These are phyloP conservation scores for Odontesthes bonariensis DNA, from an alignment of 2,113 vertebrate genomes.

Conservation along the genomic window DNA sequence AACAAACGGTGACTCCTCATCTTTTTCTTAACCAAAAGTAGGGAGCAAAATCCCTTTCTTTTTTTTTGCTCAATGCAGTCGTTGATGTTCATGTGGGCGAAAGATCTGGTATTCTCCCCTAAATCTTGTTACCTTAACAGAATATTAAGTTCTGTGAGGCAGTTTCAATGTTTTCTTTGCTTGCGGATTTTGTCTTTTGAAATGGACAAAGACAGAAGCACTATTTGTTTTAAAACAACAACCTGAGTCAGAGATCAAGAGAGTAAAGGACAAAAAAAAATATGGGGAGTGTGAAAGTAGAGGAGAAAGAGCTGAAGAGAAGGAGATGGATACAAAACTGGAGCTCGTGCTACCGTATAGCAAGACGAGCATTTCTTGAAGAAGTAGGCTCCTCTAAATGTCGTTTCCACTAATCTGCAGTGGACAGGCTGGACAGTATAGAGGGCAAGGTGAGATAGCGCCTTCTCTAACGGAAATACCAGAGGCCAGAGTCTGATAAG, in stretches of 20 bases:
- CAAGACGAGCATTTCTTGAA: constrained; percentile 2
- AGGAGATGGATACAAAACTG: neutral
- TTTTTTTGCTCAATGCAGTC: no score
- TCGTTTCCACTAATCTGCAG: constrained; percentile 59
- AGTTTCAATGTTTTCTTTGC: neutral
- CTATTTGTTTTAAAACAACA: neutral
- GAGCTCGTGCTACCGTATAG: neutral
- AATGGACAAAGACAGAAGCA: neutral
- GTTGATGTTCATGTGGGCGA: neutral
- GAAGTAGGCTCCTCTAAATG: neutral
- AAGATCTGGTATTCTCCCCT: neutral
- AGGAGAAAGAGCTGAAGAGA: neutral
- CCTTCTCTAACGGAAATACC: constrained; percentile 63
- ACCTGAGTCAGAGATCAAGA: neutral
- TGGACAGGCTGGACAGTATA: constrained; percentile 35
- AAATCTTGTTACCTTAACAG: neutral
- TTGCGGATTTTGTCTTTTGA: neutral
- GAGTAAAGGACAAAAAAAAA: neutral
- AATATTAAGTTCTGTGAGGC: neutral
- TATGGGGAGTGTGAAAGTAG: neutral
- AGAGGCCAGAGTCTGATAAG: constrained; percentile 67
- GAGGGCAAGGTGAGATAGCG: constrained; percentile 51
- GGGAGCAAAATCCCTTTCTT: no score
- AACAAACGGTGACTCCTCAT: no score
- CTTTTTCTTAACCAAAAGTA: no score